A percentile compares a stretch with the other conserved stretches of the same genome.
These are phyloP conservation scores for Delia radicum DNA, from an alignment of 1,140 invertebrate species.

Conservation along the genomic window DNA sequence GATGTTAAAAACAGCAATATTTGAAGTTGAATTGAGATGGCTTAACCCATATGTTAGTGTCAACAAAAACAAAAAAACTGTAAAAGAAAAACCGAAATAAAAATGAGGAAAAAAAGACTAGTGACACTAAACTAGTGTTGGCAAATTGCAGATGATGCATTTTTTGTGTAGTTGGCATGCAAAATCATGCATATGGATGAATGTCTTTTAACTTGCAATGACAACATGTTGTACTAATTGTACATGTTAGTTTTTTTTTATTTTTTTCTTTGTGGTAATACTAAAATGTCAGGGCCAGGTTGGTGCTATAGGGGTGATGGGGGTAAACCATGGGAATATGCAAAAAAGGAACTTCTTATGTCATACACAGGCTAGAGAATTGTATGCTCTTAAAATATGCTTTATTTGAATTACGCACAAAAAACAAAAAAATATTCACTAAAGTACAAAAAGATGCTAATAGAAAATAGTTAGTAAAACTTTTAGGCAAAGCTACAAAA, in stretches of 20 bases:
- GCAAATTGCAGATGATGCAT: background rate
- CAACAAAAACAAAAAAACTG: background rate
- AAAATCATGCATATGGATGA: slow-evolving; percentile 1
- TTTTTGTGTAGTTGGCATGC: background rate
- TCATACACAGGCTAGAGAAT: too few relatives aligned
- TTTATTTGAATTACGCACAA: too few relatives aligned
- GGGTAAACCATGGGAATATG: too few relatives aligned
- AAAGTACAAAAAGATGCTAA: too few relatives aligned
- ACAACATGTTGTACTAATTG: slow-evolving; percentile 22
- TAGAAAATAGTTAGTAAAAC: too few relatives aligned
- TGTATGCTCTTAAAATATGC: too few relatives aligned
- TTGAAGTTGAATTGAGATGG: too few relatives aligned
- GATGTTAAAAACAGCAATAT: too few relatives aligned
- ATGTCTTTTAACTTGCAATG: background rate
- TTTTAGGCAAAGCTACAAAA: too few relatives aligned
- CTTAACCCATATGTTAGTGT: slow-evolving; percentile 9
- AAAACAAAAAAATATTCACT: too few relatives aligned
- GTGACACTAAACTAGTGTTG: slow-evolving; percentile 11
- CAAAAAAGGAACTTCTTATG: too few relatives aligned
- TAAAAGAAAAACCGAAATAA: background rate
- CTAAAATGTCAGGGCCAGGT: background rate
- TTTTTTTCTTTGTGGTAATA: background rate
- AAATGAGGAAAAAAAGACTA: background rate
- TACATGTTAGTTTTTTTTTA: slow-evolving; percentile 1
- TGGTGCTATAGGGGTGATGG: too few relatives aligned